These are phyloP conservation scores for Branchipolynoe longqiensis DNA, from an alignment of 2,888 invertebrate genomes.

Conservation along the genomic window DNA sequence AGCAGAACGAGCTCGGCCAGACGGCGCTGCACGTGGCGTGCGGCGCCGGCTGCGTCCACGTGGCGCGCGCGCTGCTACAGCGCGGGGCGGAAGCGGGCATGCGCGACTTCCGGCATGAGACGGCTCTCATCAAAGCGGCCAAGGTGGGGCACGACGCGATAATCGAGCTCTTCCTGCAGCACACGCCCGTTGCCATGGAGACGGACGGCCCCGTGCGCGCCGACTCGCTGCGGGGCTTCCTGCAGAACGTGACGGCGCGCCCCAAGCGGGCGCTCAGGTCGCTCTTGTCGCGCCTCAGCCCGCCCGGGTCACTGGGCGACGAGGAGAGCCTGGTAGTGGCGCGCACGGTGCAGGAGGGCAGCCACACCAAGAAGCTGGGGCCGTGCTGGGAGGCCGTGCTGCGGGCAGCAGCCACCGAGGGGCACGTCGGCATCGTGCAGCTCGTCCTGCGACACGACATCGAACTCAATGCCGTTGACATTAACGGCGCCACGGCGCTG, in stretches of 20 bases:
- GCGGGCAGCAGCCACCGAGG: slow-evolving; percentile 65
- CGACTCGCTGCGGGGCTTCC: slow-evolving; percentile 13
- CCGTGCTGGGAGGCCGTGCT: slow-evolving; percentile 66
- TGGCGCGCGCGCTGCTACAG: slow-evolving; percentile 15
- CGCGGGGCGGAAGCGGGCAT: slow-evolving; percentile 38
- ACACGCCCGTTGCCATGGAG: not conserved
- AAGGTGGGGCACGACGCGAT: slow-evolving; percentile 63
- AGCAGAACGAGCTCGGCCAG: slow-evolving; percentile 55
- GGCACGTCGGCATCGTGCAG: slow-evolving; percentile 36
- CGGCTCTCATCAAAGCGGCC: slow-evolving; percentile 69
- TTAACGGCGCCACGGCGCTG: slow-evolving; percentile 65
- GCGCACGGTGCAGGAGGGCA: slow-evolving; percentile 61
- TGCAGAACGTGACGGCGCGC: slow-evolving; percentile 19
- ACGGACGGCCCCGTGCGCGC: not conserved
- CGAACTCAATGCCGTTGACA: slow-evolving; percentile 56
- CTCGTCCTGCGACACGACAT: slow-evolving; percentile 58
- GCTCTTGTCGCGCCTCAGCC: slow-evolving; percentile 17
- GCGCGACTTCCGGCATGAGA: slow-evolving; percentile 63
- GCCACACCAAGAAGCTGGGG: slow-evolving; percentile 64
- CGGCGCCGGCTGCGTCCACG: slow-evolving; percentile 1
- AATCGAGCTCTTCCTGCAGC: slow-evolving; percentile 32
- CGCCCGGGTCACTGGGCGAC: not conserved
- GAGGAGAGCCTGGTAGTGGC: slow-evolving; percentile 50
- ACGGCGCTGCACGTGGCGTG: slow-evolving; percentile 59
- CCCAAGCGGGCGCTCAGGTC: slow-evolving; percentile 16